Conservation (phyloP, 2,888 invertebrate species). For the Entomobrya multifasciata region DNA sequence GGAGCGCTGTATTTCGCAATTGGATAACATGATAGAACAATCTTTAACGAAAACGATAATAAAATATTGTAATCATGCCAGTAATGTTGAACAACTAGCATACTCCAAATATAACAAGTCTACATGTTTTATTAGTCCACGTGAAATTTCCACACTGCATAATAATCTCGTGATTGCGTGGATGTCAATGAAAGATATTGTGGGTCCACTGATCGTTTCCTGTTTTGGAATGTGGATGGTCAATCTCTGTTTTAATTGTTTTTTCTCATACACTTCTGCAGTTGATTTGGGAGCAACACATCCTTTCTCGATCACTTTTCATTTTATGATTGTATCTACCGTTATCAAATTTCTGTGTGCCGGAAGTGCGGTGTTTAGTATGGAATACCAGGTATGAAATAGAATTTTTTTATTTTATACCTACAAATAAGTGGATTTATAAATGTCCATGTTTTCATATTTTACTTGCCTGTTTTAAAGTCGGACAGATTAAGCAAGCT, state of each 20-base stretch:
- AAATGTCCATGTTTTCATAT: too few species aligned
- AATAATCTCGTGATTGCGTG: neutral
- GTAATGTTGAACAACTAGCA: neutral
- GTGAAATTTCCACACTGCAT: neutral
- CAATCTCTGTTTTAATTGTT: constrained; percentile 25
- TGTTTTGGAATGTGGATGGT: constrained; percentile 57
- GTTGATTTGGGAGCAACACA: constrained; percentile 16
- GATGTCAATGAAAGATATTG: neutral
- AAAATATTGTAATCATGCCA: neutral
- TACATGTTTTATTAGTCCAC: neutral
- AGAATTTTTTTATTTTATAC: neutral
- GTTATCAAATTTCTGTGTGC: constrained; percentile 40
- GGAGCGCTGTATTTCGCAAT: constrained; percentile 3
- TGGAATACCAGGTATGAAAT: constrained; percentile 33
- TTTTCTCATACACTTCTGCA: constrained; percentile 28
- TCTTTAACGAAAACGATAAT: neutral
- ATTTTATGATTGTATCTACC: constrained; percentile 40
- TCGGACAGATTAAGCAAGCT: constrained; percentile 8
- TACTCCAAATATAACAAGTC: neutral
- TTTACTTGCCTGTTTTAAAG: too few species aligned
- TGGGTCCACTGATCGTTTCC: neutral
- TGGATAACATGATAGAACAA: constrained; percentile 24
- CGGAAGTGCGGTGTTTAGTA: constrained; percentile 24
- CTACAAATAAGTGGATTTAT: too few species aligned
- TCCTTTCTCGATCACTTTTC: constrained; percentile 13